Evolutionary conservation across 2,113 vertebrate species (phyloP).

Genomic region (Clarias gariepinus): DNA sequence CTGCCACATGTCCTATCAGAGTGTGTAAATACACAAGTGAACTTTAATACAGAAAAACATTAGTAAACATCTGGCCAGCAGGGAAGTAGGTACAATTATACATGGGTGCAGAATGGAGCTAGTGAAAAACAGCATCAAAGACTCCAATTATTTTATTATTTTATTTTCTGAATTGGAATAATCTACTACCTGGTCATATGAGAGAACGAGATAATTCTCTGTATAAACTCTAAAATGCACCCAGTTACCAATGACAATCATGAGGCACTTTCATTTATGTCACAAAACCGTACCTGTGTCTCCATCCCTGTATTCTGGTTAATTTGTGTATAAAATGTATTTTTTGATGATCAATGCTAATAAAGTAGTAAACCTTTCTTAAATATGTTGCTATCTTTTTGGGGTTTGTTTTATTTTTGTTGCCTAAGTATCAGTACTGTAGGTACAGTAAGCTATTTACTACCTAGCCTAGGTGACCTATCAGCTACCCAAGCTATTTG

Average conservation of each 20-base stretch:
- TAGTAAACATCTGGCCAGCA: too few species aligned
- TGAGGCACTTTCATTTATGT: background rate
- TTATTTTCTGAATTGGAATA: background rate
- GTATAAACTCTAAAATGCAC: background rate
- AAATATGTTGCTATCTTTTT: background rate
- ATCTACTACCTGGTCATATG: background rate
- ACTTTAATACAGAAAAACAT: too few species aligned
- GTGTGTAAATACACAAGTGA: too few species aligned
- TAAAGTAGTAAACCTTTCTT: conserved; percentile 12
- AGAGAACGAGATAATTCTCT: background rate
- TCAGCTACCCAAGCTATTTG: too few species aligned
- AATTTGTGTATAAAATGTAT: conserved; percentile 24
- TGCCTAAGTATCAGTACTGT: too few species aligned
- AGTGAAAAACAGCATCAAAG: background rate
- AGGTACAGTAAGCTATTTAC: too few species aligned
- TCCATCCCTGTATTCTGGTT: conserved; percentile 30
- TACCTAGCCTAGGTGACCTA: too few species aligned
- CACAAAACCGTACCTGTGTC: background rate
- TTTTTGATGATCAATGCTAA: conserved; percentile 22
- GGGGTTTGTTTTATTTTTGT: background rate
- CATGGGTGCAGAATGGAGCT: too few species aligned
- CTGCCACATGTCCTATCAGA: too few species aligned
- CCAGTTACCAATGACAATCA: background rate
- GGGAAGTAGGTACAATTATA: too few species aligned
- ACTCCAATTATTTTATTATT: background rate